phyloP scores from a whole-genome alignment of 1,140 invertebrate species.

The Calephelis nemesis region DNA sequence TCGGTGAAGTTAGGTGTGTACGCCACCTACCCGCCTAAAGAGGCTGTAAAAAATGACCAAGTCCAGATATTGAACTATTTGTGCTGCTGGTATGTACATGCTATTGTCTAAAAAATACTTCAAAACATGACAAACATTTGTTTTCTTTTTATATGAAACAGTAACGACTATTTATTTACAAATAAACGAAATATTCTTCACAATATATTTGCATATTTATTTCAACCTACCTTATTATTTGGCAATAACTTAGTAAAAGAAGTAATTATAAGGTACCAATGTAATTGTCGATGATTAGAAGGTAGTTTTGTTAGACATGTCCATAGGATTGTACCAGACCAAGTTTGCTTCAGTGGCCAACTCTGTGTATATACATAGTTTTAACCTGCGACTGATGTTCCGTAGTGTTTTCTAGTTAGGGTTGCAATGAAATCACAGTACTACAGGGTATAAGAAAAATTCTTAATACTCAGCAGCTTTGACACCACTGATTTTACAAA shows the following conservation, averaged over 20 bases:
- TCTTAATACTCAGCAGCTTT: conserved; percentile 4
- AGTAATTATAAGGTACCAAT: conserved; percentile 39
- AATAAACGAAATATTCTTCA: too few relatives aligned
- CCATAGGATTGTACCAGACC: conserved; percentile 45
- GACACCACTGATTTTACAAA: background rate
- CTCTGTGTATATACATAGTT: conserved; percentile 23
- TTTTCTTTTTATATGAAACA: too few relatives aligned
- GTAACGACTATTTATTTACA: too few relatives aligned
- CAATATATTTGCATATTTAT: too few relatives aligned
- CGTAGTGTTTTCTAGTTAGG: conserved; percentile 11
- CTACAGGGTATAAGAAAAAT: conserved; percentile 8
- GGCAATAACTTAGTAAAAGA: conserved; percentile 24
- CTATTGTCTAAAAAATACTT: too few relatives aligned
- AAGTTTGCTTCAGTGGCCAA: conserved; percentile 37
- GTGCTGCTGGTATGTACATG: too few relatives aligned
- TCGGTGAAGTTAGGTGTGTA: too few relatives aligned
- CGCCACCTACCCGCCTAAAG: too few relatives aligned
- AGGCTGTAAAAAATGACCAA: too few relatives aligned
- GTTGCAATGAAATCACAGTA: conserved; percentile 10
- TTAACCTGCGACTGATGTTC: conserved; percentile 31
- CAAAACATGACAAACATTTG: too few relatives aligned
- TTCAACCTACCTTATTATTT: conserved; percentile 20
- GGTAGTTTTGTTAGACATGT: conserved; percentile 44
- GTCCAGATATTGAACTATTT: too few relatives aligned
- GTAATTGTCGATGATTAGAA: conserved; percentile 40